Base-by-base conservation (phyloP, 2,797 vertebrate genomes). In the Galagoides demidoff region DNA sequence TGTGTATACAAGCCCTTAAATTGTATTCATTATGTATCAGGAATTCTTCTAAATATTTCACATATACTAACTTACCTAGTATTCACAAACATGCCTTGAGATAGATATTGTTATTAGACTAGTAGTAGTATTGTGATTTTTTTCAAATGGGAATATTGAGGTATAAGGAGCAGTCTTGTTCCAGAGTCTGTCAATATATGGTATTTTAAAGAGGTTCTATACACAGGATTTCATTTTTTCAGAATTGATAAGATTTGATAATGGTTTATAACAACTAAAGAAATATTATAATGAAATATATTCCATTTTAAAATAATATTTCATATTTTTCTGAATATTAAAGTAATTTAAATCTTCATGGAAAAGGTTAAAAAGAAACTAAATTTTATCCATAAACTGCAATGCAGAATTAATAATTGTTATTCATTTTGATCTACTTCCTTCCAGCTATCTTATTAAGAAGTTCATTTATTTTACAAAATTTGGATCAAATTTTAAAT, bases 301-400 rank as follows among this genome's bases (percentile, higher is more conserved):
- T 76, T 17, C 27, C 74, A 66, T 93, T 94, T 92, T 64, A 74
- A 92, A 92, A 83, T 64, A 43, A 27, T 0, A 16, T 70, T 84
- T 83, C 55, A 37, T 93, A 87, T 92, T 89, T 95, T 93, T 73
- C 27, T 82, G 14, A 77, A 14, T 89, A 76, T 85, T 85, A 78
- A 90, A 1, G 0, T 85, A 59, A 66, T 77, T 43, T 78, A 74
- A 94, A 76, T 84, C 23, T 78, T 84, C 37, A 70, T 74, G 31
- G 45, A 57, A 87, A 92, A 89, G 4, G 81, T 68, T 39, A 12
- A 81, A 45, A 55, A 17, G 34, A 77, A 90, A 68, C 8, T 83
- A 88, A 90, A 73, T 43, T 57, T 84, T 89, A 49, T 22, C 84
- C 0, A 66, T 78, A 81, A 61, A 79, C 12, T 84, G n/a, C 45